Conservation (phyloP, 2,113 vertebrate genomes). For the Salvelinus alpinus region DNA sequence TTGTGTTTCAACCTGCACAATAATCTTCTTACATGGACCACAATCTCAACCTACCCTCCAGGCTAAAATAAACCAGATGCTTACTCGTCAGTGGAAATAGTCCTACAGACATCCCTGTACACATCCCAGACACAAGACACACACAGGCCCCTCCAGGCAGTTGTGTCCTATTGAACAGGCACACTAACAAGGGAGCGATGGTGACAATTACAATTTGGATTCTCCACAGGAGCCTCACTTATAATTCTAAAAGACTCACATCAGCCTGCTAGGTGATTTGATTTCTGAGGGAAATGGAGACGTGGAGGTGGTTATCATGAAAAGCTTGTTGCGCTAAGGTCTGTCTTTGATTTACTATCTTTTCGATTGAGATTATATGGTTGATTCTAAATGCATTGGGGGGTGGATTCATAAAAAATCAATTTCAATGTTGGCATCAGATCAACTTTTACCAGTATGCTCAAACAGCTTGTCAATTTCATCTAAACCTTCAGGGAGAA, state of each 20-base stretch:
- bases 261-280: slow-evolving; percentile 26
- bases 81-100: slow-evolving; percentile 40
- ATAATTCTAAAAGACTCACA: slow-evolving; percentile 34
- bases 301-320: neutral
- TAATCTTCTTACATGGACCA: neutral
- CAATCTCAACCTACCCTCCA: slow-evolving; percentile 10
- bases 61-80: neutral
- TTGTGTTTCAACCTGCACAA: neutral
- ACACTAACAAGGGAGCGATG: slow-evolving; percentile 43
- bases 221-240: slow-evolving; percentile 26
- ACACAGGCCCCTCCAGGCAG: slow-evolving; percentile 42
- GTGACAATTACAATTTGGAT: slow-evolving; percentile 40
- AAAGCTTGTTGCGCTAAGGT: too few relatives aligned
- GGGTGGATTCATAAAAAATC: neutral
- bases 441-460: neutral
- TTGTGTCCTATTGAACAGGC: slow-evolving; percentile 45
- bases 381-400: neutral
- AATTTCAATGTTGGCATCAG: neutral
- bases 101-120: slow-evolving; percentile 27
- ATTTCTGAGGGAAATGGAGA: slow-evolving; percentile 1
- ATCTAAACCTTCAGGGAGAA: too few relatives aligned
- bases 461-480: neutral
- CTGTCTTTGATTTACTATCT: neutral
- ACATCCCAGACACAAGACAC: slow-evolving; percentile 28
- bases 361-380: slow-evolving; percentile 4